phyloP scores from a whole-genome alignment of 2,888 invertebrate genomes.

The Limnephilus lunatus region DNA sequence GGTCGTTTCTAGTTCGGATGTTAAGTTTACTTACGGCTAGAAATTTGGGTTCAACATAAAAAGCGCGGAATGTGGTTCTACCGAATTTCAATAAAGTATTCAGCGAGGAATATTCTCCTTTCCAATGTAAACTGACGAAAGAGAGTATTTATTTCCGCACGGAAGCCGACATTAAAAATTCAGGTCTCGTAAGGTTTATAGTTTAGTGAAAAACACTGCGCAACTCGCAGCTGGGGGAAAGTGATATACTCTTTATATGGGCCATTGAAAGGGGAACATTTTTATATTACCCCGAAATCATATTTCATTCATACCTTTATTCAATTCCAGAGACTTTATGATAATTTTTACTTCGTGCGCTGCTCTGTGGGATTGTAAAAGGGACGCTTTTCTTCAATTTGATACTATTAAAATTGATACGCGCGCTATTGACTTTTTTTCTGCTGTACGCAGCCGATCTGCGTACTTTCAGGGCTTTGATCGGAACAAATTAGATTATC shows the following conservation, averaged over 20 bases:
- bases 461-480: constrained; percentile 20
- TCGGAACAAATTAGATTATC: constrained; percentile 14
- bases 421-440: constrained; percentile 8
- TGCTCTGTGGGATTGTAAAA: background rate
- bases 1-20: no score
- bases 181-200: constrained; percentile 44
- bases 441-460: constrained; percentile 13
- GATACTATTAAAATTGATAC: constrained; percentile 35
- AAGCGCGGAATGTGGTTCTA: constrained; percentile 4
- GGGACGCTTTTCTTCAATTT: constrained; percentile 17
- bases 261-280: constrained; percentile 26
- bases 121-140: constrained; percentile 36
- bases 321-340: constrained; percentile 43
- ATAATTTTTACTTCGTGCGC: constrained; percentile 25
- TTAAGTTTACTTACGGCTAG: background rate
- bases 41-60: constrained; percentile 19
- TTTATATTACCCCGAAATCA: constrained; percentile 40
- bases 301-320: constrained; percentile 42
- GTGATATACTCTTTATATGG: constrained; percentile 35
- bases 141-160: constrained; percentile 41
- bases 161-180: constrained; percentile 37
- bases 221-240: constrained; percentile 1
- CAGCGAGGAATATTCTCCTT: constrained; percentile 5
- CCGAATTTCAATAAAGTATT: constrained; percentile 42
- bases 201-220: constrained; percentile 31